Evolutionary conservation across 2,888 invertebrate species (phyloP).

Genomic region (Volucella bombylans): DNA sequence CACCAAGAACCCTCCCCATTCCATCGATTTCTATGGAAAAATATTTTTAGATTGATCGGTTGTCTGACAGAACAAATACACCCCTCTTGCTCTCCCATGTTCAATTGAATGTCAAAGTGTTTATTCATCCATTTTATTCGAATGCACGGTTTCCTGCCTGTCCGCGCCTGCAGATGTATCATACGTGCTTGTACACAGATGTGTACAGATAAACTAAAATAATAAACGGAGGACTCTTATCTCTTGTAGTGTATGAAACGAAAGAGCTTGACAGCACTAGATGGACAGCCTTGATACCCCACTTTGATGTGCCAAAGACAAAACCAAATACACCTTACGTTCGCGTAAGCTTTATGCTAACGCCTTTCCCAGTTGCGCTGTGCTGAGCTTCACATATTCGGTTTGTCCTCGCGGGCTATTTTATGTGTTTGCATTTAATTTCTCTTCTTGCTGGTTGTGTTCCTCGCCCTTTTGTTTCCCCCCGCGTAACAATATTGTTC

Average conservation of each 20-base stretch:
- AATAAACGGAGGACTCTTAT: slow-evolving; percentile 45
- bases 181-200: neutral
- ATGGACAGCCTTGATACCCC: slow-evolving; percentile 51
- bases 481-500: slow-evolving; percentile 64
- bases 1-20: too few species aligned
- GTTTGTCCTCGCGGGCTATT: slow-evolving; percentile 70
- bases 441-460: slow-evolving; percentile 57
- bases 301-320: slow-evolving; percentile 59
- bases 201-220: slow-evolving; percentile 34
- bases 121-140: slow-evolving; percentile 49
- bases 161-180: neutral
- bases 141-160: slow-evolving; percentile 12
- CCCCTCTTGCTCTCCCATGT: slow-evolving; percentile 44
- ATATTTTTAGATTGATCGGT: too few species aligned
- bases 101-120: slow-evolving; percentile 59
- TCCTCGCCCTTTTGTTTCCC: neutral
- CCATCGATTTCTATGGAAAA: too few species aligned
- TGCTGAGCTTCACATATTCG: slow-evolving; percentile 43
- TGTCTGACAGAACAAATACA: neutral
- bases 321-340: slow-evolving; percentile 64
- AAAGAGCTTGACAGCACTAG: slow-evolving; percentile 49
- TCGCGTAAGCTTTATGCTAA: slow-evolving; percentile 54
- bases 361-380: slow-evolving; percentile 32
- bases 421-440: slow-evolving; percentile 74
- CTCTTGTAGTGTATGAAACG: neutral